phyloP scores from a whole-genome alignment of 2,888 invertebrate species.

The Tipula helvola region DNA sequence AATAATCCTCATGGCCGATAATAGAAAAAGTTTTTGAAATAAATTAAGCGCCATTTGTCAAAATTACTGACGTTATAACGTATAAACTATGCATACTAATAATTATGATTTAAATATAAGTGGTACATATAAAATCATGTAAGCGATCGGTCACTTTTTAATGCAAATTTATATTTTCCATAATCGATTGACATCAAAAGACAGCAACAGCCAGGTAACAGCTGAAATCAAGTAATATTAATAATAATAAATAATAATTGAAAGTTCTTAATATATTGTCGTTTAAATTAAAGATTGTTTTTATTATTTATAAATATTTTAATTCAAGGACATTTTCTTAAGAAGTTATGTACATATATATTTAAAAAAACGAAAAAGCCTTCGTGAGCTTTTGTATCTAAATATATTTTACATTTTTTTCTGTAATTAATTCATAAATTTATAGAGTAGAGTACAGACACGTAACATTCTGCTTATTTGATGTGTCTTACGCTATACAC shows the following conservation, averaged over 20 bases:
- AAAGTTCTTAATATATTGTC: not conserved
- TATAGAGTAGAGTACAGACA: no score
- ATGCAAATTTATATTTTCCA: not conserved
- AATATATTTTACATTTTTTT: no score
- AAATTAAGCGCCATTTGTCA: no score
- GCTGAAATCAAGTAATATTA: not conserved
- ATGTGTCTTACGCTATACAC: no score
- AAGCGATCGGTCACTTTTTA: not conserved
- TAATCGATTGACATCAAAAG: not conserved
- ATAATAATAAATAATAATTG: not conserved
- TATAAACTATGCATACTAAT: no score
- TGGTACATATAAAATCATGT: not conserved
- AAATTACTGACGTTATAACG: no score
- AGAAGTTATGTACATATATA: not conserved
- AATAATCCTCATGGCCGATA: not conserved
- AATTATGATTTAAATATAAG: not conserved
- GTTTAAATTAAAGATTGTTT: not conserved
- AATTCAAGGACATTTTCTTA: not conserved
- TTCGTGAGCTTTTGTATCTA: not conserved
- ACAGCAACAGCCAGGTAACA: not conserved
- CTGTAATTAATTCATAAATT: no score
- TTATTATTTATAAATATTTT: not conserved
- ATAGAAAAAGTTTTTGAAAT: no score
- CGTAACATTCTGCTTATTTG: no score
- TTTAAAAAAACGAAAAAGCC: not conserved